Evolutionary conservation across 2,797 vertebrate species (phyloP), one percentile per base, ranked within the genome.

Genomic region (Typhlichthys eigenmanni): DNA sequence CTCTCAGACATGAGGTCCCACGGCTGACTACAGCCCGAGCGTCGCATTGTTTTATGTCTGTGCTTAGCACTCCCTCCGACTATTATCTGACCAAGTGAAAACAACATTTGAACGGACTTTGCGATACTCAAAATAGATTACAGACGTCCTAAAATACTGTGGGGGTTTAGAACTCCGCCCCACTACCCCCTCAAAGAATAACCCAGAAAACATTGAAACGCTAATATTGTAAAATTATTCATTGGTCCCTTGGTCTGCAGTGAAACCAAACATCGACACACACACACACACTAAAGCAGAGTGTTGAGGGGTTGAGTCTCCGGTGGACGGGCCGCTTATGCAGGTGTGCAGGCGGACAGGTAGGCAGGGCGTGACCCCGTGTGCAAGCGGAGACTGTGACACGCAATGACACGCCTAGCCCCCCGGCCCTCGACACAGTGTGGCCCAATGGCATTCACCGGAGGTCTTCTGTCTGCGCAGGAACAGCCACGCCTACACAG

Each of bases 371-470:
- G 90, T 92, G 88, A 89, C 89, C 88, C 88, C 88, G 88, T 91
- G 91, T 87, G 88, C 88, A 91, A 89, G 88, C 84, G 83, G 82
- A 80, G 87, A 91, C 90, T 89, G 90, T 92, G 90, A 91, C 89
- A 92, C 90, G 90, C 91, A 92, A 89, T 91, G 89, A 91, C 88
- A 90, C 88, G 88, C 89, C 90, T 91, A 92, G 87, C 89, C 90
- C 87, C 81, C 90, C 90, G 86, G 90, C 79, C 87, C 88, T 59
- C 75, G 56, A 59, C 60, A 53, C 74, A 69, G 62, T 59, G 50
- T 38, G 60, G 9, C 52, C 71, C 75, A 58, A 12, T 78, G 60
- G 54, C 43, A 12, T 8, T 62, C 48, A 51, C 74, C 58, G 45
- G 38, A 45, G 29, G 24, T 55, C 10, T 48, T 17, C 29, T 17